Evolutionary conservation across 35 echinoderm and acorn worm genomes (phyloP).

Genomic region (Patiria miniata): DNA sequence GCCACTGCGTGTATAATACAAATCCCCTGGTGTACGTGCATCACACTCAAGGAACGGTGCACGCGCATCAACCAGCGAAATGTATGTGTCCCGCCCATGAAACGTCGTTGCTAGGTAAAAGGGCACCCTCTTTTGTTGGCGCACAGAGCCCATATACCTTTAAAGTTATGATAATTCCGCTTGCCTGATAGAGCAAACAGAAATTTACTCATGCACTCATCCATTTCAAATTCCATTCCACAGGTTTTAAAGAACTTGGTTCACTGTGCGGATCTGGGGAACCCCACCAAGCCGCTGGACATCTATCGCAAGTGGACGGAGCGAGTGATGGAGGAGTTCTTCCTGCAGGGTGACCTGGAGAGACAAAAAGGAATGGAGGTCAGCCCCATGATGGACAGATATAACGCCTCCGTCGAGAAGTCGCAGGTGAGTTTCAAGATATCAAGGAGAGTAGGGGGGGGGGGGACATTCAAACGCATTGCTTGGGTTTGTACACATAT

Average conservation of each 20-base stretch:
- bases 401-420: conserved; percentile 91
- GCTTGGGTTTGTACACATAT: too few relatives aligned
- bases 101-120: too few relatives aligned
- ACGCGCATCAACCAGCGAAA: too few relatives aligned
- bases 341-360: conserved; percentile 89
- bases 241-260: conserved; percentile 96
- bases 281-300: conserved; percentile 78
- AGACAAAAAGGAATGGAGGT: conserved; percentile 78
- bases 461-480: conserved; percentile 11
- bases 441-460: neutral
- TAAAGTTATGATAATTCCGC: neutral
- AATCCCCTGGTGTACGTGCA: too few relatives aligned
- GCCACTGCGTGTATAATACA: too few relatives aligned
- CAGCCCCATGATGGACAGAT: conserved; percentile 95
- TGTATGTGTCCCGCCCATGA: too few relatives aligned
- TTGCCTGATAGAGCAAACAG: neutral
- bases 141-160: neutral
- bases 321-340: conserved; percentile 88
- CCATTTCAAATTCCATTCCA: neutral
- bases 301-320: conserved; percentile 82
- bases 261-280: conserved; percentile 94
- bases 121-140: too few relatives aligned
- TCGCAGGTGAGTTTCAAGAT: conserved; percentile 65
- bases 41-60: too few relatives aligned
- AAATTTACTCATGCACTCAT: neutral